Evolutionary conservation across 2,113 vertebrate species (phyloP).

Genomic region (Gallinago media): DNA sequence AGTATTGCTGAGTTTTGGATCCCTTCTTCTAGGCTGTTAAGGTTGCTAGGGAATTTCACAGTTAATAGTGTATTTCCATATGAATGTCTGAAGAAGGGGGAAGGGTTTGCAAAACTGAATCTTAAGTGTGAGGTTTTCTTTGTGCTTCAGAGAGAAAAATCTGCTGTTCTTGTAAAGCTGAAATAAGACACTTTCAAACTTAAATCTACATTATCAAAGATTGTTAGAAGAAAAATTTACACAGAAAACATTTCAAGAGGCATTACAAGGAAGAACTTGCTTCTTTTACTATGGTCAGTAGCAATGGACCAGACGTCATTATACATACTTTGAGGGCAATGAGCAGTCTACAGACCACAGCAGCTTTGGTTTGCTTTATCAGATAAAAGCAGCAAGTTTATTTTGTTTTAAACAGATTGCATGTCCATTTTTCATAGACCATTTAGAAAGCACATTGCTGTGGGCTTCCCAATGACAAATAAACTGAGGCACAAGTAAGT

Average conservation of each 20-base stretch:
- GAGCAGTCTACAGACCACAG: neutral
- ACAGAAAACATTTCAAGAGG: neutral
- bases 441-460: conserved; percentile 18
- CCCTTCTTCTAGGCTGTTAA: conserved; percentile 9
- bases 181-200: conserved; percentile 2
- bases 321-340: neutral
- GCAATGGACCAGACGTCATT: neutral
- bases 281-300: neutral
- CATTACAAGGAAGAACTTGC: neutral
- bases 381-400: conserved; percentile 24
- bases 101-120: conserved; percentile 34
- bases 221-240: neutral
- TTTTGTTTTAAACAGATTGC: conserved; percentile 33
- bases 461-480: conserved; percentile 44
- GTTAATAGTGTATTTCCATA: conserved; percentile 44
- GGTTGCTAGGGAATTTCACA: conserved; percentile 45
- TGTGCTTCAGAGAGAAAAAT: neutral
- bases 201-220: neutral
- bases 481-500: neutral
- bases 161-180: neutral
- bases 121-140: neutral
- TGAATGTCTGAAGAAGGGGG: conserved; percentile 25
- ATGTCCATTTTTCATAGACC: conserved; percentile 18
- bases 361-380: conserved; percentile 1
- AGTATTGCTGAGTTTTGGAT: conserved; percentile 15